These are phyloP conservation scores for Acrocephalus scirpaceus DNA, from an alignment of 2,797 vertebrate species.

Conservation along the genomic window DNA sequence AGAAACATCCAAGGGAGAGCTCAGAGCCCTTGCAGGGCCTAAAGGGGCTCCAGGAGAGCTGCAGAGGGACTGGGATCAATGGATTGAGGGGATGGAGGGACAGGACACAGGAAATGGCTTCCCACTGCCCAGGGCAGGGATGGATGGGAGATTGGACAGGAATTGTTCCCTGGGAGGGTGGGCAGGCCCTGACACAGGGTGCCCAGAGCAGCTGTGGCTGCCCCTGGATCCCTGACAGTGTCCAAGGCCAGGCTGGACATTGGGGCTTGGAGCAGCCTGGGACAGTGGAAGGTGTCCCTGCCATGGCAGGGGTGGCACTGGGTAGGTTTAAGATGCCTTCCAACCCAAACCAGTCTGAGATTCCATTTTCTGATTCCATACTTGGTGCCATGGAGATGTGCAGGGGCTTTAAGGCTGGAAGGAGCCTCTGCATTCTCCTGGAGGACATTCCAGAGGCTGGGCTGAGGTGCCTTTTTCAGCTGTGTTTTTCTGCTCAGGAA, in stretches of 20 bases:
- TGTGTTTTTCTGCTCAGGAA: neutral
- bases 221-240: neutral
- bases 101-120: neutral
- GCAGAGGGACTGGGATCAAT: neutral
- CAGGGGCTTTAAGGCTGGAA: neutral
- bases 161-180: neutral
- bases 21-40: neutral
- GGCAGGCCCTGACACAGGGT: neutral
- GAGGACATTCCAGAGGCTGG: neutral
- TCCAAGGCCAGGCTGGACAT: neutral
- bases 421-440: neutral
- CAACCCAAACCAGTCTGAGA: neutral
- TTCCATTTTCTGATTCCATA: neutral
- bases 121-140: neutral
- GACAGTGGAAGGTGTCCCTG: neutral
- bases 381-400: too few species aligned
- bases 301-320: neutral
- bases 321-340: fast-evolving
- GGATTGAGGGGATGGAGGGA: neutral
- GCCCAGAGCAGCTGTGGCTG: neutral
- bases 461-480: neutral
- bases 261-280: neutral
- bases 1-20: neutral
- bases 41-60: neutral
- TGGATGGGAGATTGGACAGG: neutral